These are phyloP conservation scores for Catostomus latipinnis DNA, from an alignment of 2,797 vertebrate genomes.

Conservation along the genomic window DNA sequence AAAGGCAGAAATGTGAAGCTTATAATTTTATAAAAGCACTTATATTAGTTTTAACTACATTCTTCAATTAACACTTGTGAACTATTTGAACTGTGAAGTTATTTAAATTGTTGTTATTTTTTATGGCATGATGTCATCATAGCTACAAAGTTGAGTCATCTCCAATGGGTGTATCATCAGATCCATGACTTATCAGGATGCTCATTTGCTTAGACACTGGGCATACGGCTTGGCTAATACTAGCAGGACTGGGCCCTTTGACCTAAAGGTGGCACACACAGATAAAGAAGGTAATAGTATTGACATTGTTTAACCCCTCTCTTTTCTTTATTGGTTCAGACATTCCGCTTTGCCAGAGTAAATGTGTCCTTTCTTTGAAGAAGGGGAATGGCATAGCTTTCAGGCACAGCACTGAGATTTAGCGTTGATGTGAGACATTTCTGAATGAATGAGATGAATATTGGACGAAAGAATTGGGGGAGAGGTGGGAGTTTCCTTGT, in stretches of 20 bases:
- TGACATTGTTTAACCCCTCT: slow-evolving; percentile 28
- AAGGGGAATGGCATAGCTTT: slow-evolving; percentile 63
- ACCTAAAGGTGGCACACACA: slow-evolving; percentile 1
- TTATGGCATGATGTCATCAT: too few relatives aligned
- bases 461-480: slow-evolving; percentile 30
- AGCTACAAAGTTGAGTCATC: background rate
- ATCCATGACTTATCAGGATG: slow-evolving; percentile 36
- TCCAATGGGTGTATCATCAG: slow-evolving; percentile 22
- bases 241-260: background rate
- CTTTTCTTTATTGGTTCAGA: slow-evolving; percentile 52
- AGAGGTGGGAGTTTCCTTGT: slow-evolving; percentile 5
- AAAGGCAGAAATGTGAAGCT: too few relatives aligned
- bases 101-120: too few relatives aligned
- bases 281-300: slow-evolving; percentile 17
- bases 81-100: too few relatives aligned
- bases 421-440: slow-evolving; percentile 70
- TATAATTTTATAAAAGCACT: too few relatives aligned
- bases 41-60: too few relatives aligned
- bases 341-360: slow-evolving; percentile 48
- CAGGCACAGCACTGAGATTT: slow-evolving; percentile 68
- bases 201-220: slow-evolving; percentile 16
- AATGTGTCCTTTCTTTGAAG: slow-evolving; percentile 64
- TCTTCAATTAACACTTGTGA: too few relatives aligned
- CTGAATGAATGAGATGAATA: slow-evolving; percentile 67
- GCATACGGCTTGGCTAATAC: background rate